These are phyloP conservation scores for Eupithecia insigniata DNA, from an alignment of 2,888 invertebrate species.

Conservation along the genomic window DNA sequence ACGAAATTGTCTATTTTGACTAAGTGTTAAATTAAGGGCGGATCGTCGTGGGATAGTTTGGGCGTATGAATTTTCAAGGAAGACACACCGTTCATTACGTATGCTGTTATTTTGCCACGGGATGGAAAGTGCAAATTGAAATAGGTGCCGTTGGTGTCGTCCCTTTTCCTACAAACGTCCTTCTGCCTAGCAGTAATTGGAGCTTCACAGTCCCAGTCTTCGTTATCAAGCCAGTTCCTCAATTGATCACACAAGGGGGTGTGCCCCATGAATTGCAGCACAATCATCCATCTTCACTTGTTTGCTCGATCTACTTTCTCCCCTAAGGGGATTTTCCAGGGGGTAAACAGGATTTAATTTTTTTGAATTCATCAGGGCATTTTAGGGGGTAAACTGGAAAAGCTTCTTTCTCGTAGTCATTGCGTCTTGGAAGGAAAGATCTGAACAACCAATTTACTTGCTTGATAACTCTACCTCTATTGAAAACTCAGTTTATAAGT, in stretches of 20 bases:
- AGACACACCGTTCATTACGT: slow-evolving; percentile 33
- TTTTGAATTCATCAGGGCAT: too few species aligned
- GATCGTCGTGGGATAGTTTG: slow-evolving; percentile 52
- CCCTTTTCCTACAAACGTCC: background rate
- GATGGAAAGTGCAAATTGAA: slow-evolving; percentile 35
- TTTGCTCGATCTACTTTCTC: background rate
- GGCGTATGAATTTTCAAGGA: slow-evolving; percentile 51
- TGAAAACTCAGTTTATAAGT: background rate
- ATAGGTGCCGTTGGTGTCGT: slow-evolving; percentile 8
- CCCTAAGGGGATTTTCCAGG: too few species aligned
- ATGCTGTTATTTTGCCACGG: slow-evolving; percentile 25
- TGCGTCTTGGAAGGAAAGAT: background rate
- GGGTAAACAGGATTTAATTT: too few species aligned
- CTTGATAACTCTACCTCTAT: background rate
- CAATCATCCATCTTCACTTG: background rate
- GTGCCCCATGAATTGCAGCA: background rate
- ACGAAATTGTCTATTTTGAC: slow-evolving; percentile 72
- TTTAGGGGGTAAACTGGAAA: too few species aligned
- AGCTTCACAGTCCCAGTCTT: background rate
- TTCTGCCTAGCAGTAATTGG: background rate
- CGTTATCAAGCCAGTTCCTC: background rate
- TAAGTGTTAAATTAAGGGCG: slow-evolving; percentile 70
- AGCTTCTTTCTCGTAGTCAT: background rate
- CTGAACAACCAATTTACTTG: background rate
- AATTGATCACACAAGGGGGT: background rate